Percentiles rank a stretch among this genome's conserved stretches.
phyloP scores from a whole-genome alignment of 2,797 vertebrate species.

The Intellagama lesueurii region DNA sequence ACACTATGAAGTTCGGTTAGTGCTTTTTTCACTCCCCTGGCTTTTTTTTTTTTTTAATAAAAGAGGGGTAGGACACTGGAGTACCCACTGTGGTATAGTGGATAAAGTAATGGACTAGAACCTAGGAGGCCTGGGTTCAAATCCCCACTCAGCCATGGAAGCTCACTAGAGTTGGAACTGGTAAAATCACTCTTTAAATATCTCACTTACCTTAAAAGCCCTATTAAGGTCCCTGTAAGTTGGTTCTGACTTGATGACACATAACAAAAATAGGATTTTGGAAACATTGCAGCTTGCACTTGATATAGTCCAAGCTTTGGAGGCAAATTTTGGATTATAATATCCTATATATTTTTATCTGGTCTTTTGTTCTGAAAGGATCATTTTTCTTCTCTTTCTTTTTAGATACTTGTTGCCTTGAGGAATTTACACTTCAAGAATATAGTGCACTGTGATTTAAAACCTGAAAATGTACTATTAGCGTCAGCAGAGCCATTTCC shows the following conservation, averaged over 20 bases:
- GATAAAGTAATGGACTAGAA: too few species aligned
- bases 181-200: too few species aligned
- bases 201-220: too few species aligned
- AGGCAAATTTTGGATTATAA: constrained; percentile 4
- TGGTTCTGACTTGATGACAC: too few species aligned
- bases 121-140: too few species aligned
- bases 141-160: too few species aligned
- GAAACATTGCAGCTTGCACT: not conserved
- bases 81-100: too few species aligned
- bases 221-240: too few species aligned
- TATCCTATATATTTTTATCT: not conserved
- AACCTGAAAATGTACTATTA: constrained; percentile 96
- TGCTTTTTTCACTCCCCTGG: too few species aligned
- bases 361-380: constrained; percentile 40
- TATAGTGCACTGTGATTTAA: constrained; percentile 99
- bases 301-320: not conserved
- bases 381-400: constrained; percentile 29
- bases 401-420: constrained; percentile 95
- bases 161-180: too few species aligned
- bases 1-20: not conserved
- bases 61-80: not conserved
- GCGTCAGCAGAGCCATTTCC: constrained; percentile 97
- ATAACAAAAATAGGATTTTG: not conserved
- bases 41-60: not conserved
- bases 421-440: constrained; percentile 99